A percentile compares a stretch with the other conserved stretches of the same genome.
These are phyloP conservation scores for Mesoligia furuncula DNA, from an alignment of 2,888 invertebrate species.

Conservation along the genomic window DNA sequence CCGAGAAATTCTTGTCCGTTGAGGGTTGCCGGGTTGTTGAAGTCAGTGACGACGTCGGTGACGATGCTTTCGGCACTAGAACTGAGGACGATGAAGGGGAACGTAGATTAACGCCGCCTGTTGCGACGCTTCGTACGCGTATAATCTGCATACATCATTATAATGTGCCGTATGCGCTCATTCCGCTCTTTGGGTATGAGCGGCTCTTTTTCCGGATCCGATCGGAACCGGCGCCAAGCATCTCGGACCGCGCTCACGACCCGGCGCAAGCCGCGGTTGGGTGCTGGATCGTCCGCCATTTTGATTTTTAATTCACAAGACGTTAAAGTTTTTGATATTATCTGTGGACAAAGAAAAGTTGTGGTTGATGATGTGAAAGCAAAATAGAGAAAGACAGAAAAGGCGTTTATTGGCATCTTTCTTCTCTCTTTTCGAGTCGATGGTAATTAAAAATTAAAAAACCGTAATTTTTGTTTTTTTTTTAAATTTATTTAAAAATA, in stretches of 20 bases:
- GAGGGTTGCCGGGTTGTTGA: background rate
- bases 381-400: background rate
- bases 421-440: background rate
- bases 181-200: background rate
- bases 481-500: too few species aligned
- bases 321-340: background rate
- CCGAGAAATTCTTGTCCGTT: constrained; percentile 15
- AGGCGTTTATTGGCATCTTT: background rate
- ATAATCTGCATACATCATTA: background rate
- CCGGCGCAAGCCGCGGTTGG: background rate
- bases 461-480: too few species aligned
- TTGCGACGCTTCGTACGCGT: background rate
- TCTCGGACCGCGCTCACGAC: constrained; percentile 1
- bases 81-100: background rate
- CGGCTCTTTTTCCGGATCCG: background rate
- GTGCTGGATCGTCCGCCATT: background rate
- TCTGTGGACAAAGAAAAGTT: constrained; percentile 22
- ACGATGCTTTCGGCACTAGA: background rate
- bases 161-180: background rate
- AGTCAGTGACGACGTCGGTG: background rate
- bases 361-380: background rate
- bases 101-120: background rate
- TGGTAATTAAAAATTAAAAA: background rate
- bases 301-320: background rate
- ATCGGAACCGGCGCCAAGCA: background rate